Evolutionary conservation across 2,797 vertebrate genomes (phyloP), one percentile per base, ranked within the genome.

Genomic region (Sternotherus odoratus): DNA sequence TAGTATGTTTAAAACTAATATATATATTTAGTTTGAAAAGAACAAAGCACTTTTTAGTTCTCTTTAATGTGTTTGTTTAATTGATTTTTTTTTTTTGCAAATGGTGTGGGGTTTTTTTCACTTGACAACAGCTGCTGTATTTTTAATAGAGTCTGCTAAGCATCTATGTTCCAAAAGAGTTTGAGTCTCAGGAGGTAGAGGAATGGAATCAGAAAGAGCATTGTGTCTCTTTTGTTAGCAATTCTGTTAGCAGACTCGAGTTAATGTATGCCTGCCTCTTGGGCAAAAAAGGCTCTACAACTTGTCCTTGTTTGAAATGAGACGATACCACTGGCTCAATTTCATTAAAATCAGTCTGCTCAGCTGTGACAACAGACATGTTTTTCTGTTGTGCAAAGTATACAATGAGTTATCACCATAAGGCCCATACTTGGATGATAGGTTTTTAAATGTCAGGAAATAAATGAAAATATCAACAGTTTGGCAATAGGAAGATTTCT

Each of bases 391-490:
- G 82, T 95, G 85, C 77, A 86, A 95, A 93, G 83, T 86, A 85
- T 86, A 89, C 87, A 89, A 90, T 82, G 91, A 94, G 77, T 93
- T 92, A 94, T 92, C 77, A 82, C 69, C 30, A 43, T 91, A 94
- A 33, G 1, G 86, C 63, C 88, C 91, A 82, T 90, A 81, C 75
- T 95, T 81, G 83, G 92, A 91, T 92, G 95, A 91, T 91, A 75
- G 92, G 84, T 95, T 95, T 97, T 96, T 95, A 96, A 97, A 97
- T 96, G 95, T 95, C 96, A 97, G 87, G 83, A 95, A 97, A 95
- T 88, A 96, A 96, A 95, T 95, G 85, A 95, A 97, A 97, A 94
- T 96, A 96, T 94, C 93, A 95, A 91, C 77, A 95, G 83, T 95
- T 95, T 96, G 91, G 92, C 91, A 95, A 94, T n/a, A 87, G 19